These are phyloP conservation scores for Sesamia inferens DNA, from an alignment of 2,888 invertebrate genomes.

Conservation along the genomic window DNA sequence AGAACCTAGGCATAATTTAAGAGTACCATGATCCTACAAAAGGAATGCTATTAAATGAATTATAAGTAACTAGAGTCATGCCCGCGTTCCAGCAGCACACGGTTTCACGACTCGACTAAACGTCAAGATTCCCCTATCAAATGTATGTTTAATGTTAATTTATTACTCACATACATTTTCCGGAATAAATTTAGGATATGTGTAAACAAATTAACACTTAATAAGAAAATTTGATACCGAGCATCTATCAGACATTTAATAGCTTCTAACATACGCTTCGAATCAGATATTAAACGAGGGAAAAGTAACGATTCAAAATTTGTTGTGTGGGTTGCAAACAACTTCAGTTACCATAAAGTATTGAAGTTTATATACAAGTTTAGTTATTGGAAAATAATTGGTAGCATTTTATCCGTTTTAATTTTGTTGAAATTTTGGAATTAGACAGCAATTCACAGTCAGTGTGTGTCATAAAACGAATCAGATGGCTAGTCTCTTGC, in stretches of 20 bases:
- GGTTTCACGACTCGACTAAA: background rate
- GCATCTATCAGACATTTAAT: background rate
- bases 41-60: background rate
- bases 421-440: background rate
- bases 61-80: background rate
- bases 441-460: background rate
- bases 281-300: constrained; percentile 18
- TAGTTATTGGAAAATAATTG: constrained; percentile 26
- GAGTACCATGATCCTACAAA: background rate
- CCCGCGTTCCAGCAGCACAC: background rate
- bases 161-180: background rate
- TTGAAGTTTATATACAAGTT: constrained; percentile 12
- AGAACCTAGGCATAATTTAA: background rate
- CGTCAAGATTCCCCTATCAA: background rate
- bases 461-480: background rate
- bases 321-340: constrained; percentile 23
- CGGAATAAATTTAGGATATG: background rate
- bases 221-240: constrained; percentile 4
- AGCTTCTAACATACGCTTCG: constrained; percentile 8
- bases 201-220: background rate
- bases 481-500: background rate
- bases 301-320: constrained; percentile 26
- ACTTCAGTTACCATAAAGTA: constrained; percentile 18
- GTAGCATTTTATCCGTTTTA: background rate
- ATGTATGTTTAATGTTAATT: background rate